Percentiles rank a stretch among this genome's conserved stretches.
Conservation (phyloP, 2,113 vertebrate species). For the Myocastor coypus region DNA sequence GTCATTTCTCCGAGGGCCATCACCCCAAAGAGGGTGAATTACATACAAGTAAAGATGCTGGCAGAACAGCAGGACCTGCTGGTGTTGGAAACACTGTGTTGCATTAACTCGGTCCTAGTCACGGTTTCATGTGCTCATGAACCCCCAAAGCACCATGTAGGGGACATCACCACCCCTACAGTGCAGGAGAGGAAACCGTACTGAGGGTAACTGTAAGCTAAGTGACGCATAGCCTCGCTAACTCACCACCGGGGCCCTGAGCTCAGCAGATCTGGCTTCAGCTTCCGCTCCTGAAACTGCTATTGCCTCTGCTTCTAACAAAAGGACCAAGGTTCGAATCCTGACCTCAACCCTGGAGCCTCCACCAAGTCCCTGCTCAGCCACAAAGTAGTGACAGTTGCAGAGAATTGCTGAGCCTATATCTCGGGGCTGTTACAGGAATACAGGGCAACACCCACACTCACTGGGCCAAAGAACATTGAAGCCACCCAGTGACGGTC, state of each 20-base stretch:
- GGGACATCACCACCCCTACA: background rate
- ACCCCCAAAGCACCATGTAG: no score
- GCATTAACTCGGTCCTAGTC: no score
- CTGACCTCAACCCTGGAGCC: background rate
- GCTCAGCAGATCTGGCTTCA: background rate
- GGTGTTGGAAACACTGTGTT: background rate
- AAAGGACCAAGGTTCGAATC: no score
- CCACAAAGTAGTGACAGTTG: background rate
- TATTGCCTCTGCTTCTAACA: background rate
- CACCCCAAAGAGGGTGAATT: no score
- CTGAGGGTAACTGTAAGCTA: background rate
- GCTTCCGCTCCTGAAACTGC: background rate
- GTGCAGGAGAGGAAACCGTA: background rate
- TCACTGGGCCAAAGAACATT: background rate
- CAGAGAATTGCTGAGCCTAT: background rate
- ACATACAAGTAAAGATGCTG: background rate
- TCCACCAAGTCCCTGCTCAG: no score
- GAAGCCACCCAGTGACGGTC: fast-evolving
- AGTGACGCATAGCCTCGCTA: no score
- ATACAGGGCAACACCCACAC: background rate
- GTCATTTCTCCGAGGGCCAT: fast-evolving
- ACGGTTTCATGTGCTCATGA: background rate
- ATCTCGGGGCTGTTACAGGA: background rate
- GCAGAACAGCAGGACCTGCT: background rate
- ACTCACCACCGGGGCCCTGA: background rate